Evolutionary conservation across 2,113 vertebrate genomes (phyloP).

Genomic region (Apaloderma vittatum): DNA sequence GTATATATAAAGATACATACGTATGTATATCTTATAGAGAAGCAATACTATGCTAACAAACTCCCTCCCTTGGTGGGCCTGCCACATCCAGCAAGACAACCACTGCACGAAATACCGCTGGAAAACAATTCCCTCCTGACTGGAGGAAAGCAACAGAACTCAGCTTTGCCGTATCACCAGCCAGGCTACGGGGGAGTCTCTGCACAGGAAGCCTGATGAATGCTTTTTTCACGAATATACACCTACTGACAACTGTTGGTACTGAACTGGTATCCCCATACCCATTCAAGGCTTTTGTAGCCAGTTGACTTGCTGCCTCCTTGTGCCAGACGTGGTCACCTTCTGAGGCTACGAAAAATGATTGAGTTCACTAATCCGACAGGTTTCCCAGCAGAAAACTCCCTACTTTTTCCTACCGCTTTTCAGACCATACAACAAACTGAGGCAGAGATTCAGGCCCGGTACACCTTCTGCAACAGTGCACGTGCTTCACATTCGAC

Average conservation of each 20-base stretch:
- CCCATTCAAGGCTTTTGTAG: background rate
- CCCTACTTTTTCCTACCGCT: background rate
- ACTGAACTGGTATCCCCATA: background rate
- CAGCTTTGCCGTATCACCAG: background rate
- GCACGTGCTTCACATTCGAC: background rate
- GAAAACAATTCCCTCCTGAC: background rate
- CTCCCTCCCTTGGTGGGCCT: background rate
- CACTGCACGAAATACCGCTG: background rate
- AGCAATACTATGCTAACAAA: background rate
- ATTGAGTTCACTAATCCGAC: background rate
- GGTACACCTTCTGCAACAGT: background rate
- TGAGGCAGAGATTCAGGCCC: fast-evolving
- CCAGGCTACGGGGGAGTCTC: background rate
- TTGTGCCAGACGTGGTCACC: background rate
- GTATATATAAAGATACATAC: background rate
- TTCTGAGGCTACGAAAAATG: fast-evolving
- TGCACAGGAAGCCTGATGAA: background rate
- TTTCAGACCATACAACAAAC: background rate
- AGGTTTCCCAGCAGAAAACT: background rate
- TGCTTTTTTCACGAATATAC: background rate
- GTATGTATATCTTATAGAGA: background rate
- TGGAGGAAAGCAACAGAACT: background rate
- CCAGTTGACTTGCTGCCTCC: background rate
- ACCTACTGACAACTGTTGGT: background rate
- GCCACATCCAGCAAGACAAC: background rate